Percentiles rank a stretch among this genome's conserved stretches.
phyloP scores from a whole-genome alignment of 1,140 invertebrate genomes.

The Rhopalosiphum padi region DNA sequence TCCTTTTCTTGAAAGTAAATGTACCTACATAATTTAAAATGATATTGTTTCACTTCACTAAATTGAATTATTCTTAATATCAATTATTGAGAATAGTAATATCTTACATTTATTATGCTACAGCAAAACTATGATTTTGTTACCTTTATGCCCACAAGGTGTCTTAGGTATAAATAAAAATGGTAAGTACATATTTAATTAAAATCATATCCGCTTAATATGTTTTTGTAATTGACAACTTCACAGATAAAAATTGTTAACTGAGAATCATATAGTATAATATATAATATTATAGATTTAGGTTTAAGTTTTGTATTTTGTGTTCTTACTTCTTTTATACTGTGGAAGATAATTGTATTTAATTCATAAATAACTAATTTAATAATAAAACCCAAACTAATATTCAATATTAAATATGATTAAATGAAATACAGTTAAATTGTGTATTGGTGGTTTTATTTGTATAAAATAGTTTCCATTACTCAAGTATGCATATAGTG shows the following conservation, averaged over 20 bases:
- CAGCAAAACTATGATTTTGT: neutral
- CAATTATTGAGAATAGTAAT: neutral
- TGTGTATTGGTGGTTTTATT: neutral
- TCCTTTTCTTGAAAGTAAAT: neutral
- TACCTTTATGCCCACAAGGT: neutral
- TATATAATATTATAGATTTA: too few relatives aligned
- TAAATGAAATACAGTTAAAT: neutral
- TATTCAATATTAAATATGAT: neutral
- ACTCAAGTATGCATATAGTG: neutral
- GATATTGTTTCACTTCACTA: neutral
- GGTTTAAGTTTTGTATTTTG: too few relatives aligned
- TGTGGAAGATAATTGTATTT: neutral
- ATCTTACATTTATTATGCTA: neutral
- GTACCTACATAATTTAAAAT: neutral
- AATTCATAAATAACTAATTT: neutral
- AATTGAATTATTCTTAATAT: neutral
- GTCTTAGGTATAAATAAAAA: neutral
- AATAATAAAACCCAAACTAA: too few relatives aligned
- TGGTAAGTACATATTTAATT: neutral
- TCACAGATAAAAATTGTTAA: neutral
- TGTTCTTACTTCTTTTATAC: too few relatives aligned
- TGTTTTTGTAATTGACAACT: neutral
- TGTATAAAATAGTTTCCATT: neutral
- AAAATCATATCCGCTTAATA: neutral
- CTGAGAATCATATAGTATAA: too few relatives aligned